phyloP scores from a whole-genome alignment of 2,797 vertebrate species.

The Triplophysa bombifrons region DNA sequence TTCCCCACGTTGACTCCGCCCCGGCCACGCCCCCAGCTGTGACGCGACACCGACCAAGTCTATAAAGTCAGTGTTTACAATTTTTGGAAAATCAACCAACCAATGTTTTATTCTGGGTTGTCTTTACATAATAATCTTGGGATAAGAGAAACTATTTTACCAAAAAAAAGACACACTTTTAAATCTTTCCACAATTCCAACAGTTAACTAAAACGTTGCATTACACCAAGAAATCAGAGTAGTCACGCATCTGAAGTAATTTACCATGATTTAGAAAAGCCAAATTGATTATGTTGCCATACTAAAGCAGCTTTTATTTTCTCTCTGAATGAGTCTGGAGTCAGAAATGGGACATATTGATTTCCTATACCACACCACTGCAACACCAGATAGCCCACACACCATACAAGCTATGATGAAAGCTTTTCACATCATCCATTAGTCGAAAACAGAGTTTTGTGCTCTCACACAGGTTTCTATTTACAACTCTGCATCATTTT shows the following conservation, averaged over 20 bases:
- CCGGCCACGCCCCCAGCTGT: no score
- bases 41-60: no score
- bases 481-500: not conserved
- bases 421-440: slow-evolving; percentile 39
- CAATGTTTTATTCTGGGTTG: not conserved
- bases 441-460: slow-evolving; percentile 27
- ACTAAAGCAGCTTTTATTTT: slow-evolving; percentile 56
- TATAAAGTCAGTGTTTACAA: no score
- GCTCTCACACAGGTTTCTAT: slow-evolving; percentile 22
- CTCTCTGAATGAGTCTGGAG: slow-evolving; percentile 54
- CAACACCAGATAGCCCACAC: slow-evolving; percentile 44
- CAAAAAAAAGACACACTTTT: not conserved
- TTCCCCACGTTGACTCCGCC: no score
- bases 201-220: slow-evolving; percentile 34
- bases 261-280: slow-evolving; percentile 55
- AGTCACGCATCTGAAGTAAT: slow-evolving; percentile 42
- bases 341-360: slow-evolving; percentile 58
- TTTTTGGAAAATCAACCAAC: not conserved
- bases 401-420: slow-evolving; percentile 35
- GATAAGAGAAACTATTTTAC: not conserved
- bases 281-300: slow-evolving; percentile 54
- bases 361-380: slow-evolving; percentile 55
- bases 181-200: not conserved
- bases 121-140: not conserved
- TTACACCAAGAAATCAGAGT: slow-evolving; percentile 12